Evolutionary conservation across 2,797 vertebrate species (phyloP).

Genomic region (Poecile montanus): DNA sequence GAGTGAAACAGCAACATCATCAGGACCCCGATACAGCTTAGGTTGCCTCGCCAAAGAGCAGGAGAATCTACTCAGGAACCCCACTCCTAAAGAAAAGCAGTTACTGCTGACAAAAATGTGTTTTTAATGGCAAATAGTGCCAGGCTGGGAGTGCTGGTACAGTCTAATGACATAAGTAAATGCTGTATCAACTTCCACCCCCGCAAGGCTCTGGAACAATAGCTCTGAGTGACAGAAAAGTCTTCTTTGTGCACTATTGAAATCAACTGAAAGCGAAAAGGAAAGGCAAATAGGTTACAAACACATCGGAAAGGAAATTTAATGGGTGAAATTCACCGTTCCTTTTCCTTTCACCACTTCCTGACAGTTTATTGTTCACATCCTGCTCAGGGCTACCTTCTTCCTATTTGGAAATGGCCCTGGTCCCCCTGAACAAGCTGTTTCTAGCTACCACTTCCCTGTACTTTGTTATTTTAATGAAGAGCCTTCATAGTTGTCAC

Average conservation of each 20-base stretch:
- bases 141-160: neutral
- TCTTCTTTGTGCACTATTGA: neutral
- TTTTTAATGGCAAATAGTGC: neutral
- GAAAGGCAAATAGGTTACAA: neutral
- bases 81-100: neutral
- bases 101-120: neutral
- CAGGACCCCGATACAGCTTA: neutral
- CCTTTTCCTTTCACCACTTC: neutral
- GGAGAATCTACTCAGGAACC: neutral
- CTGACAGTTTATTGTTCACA: neutral
- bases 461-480: neutral
- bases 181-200: neutral
- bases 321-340: neutral
- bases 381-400: neutral
- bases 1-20: neutral
- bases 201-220: neutral
- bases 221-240: neutral
- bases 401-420: rapidly evolving
- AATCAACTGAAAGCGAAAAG: neutral
- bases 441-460: neutral
- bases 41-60: neutral
- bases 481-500: neutral
- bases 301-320: neutral
- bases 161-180: neutral
- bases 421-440: neutral